A percentile compares a stretch with the other conserved stretches of the same genome.
phyloP scores from a whole-genome alignment of 1,140 invertebrate genomes.

The Brachionus angularis region DNA sequence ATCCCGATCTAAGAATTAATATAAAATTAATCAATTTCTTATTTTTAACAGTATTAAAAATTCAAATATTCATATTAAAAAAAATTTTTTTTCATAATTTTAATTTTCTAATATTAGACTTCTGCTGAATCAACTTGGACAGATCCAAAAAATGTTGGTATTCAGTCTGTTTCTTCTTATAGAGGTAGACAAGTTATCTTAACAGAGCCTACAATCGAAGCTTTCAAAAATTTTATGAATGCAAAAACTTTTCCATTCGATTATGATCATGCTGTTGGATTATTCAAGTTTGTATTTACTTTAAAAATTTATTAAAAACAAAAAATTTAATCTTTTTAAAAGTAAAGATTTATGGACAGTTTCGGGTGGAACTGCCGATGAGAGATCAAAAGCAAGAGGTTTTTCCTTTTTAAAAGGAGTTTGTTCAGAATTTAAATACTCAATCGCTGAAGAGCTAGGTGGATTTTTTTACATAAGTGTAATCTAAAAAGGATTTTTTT shows the following conservation, averaged over 20 bases:
- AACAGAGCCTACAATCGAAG: constrained; percentile 2
- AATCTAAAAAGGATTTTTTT: no score
- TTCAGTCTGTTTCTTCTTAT: constrained; percentile 12
- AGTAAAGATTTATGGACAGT: constrained; percentile 36
- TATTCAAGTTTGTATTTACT: constrained; percentile 7
- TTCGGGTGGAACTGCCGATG: neutral
- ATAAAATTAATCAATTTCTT: constrained; percentile 25
- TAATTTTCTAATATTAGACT: constrained; percentile 15
- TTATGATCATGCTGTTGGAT: constrained; percentile 38
- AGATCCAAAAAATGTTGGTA: constrained; percentile 19
- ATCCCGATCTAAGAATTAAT: constrained; percentile 31
- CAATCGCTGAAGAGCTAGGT: constrained; percentile 40
- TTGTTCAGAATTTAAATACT: constrained; percentile 17
- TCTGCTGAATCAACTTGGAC: constrained; percentile 20
- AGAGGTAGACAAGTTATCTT: constrained; percentile 34
- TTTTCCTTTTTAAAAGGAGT: constrained; percentile 10
- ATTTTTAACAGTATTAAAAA: constrained; percentile 10
- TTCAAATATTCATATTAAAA: neutral
- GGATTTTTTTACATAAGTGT: constrained; percentile 40
- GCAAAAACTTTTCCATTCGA: neutral
- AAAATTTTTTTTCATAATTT: neutral
- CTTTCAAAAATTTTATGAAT: constrained; percentile 35
- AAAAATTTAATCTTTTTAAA: neutral
- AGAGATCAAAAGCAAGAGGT: neutral
- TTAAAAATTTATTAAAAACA: neutral